Conservation (phyloP, 2,113 vertebrate genomes). For the Barbus barbus region DNA sequence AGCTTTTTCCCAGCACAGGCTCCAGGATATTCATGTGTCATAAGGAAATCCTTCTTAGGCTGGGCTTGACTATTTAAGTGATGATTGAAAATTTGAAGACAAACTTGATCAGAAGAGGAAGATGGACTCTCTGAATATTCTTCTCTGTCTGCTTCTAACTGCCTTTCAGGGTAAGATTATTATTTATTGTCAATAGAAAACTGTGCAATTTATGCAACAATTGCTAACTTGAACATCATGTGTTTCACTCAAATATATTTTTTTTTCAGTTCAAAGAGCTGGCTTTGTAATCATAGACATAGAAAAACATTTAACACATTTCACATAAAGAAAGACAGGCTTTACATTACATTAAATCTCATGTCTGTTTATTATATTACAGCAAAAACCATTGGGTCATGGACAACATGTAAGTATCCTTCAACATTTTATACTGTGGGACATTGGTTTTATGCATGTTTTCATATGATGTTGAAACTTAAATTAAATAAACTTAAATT, state of each 20-base stretch:
- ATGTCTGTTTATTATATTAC: not conserved
- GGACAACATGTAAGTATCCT: conserved; percentile 22
- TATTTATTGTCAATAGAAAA: not conserved
- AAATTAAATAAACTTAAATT: not conserved
- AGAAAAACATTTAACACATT: not conserved
- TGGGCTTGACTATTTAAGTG: not conserved
- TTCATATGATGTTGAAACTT: not conserved
- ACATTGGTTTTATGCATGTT: not conserved
- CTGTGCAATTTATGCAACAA: not conserved
- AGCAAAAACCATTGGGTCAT: not conserved
- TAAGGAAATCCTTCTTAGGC: not conserved
- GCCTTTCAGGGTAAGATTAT: conserved; percentile 16
- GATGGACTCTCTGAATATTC: not conserved
- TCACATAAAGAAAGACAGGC: not conserved
- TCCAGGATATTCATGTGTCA: not conserved
- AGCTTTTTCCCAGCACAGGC: not conserved
- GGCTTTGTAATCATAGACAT: not conserved
- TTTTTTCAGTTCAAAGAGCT: not conserved
- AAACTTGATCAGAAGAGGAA: not conserved
- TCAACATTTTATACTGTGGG: not conserved
- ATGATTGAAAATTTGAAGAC: not conserved
- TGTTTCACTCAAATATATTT: not conserved
- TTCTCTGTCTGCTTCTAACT: conserved; percentile 2
- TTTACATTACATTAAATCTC: not conserved
- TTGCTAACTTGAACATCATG: not conserved